These are phyloP conservation scores for Pitangus sulphuratus DNA, from an alignment of 2,797 vertebrate species.

Conservation along the genomic window DNA sequence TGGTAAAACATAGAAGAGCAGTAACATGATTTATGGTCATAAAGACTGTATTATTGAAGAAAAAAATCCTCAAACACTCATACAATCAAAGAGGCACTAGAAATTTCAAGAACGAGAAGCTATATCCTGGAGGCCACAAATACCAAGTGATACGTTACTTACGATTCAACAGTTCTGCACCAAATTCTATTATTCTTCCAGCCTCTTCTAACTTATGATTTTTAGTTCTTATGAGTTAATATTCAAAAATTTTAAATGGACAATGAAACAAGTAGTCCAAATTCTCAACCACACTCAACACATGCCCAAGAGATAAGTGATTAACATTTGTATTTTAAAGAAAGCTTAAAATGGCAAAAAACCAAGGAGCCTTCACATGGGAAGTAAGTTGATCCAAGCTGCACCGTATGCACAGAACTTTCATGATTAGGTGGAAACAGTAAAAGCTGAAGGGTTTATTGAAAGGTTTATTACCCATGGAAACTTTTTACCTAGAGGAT, in stretches of 20 bases:
- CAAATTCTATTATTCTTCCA: neutral
- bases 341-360: neutral
- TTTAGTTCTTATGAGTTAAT: neutral
- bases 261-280: neutral
- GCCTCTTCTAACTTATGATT: neutral
- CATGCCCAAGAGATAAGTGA: neutral
- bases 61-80: neutral
- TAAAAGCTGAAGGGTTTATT: neutral
- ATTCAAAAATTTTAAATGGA: neutral
- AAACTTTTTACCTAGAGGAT: neutral
- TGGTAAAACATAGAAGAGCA: neutral
- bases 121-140: neutral
- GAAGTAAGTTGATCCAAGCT: neutral
- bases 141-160: rapidly evolving
- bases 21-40: neutral
- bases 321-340: neutral
- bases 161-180: neutral
- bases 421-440: neutral
- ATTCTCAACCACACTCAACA: neutral
- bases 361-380: neutral
- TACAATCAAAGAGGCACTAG: neutral
- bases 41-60: neutral
- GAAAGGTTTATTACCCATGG: neutral
- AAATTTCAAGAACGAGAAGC: neutral
- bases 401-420: neutral